Conservation (phyloP, 2,113 vertebrate species). For the Plectropomus leopardus region DNA sequence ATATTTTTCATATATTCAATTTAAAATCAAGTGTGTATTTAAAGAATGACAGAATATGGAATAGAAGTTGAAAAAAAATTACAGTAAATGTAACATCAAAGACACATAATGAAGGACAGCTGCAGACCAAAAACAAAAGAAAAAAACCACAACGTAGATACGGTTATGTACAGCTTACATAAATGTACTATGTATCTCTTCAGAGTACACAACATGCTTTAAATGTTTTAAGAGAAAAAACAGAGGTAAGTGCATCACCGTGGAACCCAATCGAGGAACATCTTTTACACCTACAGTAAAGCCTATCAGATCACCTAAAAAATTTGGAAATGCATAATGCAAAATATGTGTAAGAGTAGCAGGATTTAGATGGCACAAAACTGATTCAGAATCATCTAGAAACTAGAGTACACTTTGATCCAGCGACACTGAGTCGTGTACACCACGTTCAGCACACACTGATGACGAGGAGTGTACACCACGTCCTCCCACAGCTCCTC, state of each 20-base stretch:
- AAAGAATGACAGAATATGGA: background rate
- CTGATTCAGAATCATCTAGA: background rate
- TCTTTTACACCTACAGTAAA: background rate
- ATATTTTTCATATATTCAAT: background rate
- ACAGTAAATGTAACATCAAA: background rate
- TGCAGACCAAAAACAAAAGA: no score
- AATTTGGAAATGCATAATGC: background rate
- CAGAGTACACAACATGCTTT: background rate
- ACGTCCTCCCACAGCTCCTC: slow-evolving; percentile 31
- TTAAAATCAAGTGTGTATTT: background rate
- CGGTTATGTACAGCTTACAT: background rate
- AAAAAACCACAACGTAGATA: background rate
- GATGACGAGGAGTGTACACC: slow-evolving; percentile 2
- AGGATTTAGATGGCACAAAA: background rate
- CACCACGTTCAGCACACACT: slow-evolving; percentile 8
- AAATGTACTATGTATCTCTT: no score
- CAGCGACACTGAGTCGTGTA: background rate
- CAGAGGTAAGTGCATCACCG: background rate
- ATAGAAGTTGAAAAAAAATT: background rate
- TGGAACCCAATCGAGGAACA: background rate
- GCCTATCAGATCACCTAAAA: background rate
- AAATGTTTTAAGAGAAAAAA: background rate
- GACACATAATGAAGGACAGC: background rate
- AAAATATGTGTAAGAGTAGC: background rate
- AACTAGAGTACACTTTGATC: background rate